Evolutionary conservation across 2,888 invertebrate genomes (phyloP).

Genomic region (Cybosia mesomella): DNA sequence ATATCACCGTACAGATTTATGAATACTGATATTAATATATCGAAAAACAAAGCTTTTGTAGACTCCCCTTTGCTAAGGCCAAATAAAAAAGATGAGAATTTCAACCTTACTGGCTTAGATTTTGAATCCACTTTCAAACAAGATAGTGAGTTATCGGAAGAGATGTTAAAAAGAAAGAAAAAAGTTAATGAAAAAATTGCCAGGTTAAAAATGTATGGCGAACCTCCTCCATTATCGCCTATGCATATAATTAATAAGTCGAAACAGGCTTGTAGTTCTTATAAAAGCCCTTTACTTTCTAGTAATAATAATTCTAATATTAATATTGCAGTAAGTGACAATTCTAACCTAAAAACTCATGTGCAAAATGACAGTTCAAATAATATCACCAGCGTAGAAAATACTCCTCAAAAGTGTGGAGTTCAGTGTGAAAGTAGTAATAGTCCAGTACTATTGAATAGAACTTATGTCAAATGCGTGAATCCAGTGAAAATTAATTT

Average conservation of each 20-base stretch:
- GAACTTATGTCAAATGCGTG: conserved; percentile 62
- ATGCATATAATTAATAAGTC: conserved; percentile 76
- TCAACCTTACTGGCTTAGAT: conserved; percentile 76
- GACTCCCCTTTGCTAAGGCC: conserved; percentile 65
- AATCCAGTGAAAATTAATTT: conserved; percentile 65
- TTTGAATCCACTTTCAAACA: conserved; percentile 81
- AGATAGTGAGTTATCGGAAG: conserved; percentile 67
- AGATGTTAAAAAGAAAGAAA: conserved; percentile 64
- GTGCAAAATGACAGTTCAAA: conserved; percentile 35
- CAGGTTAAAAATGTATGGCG: conserved; percentile 83
- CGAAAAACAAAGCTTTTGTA: conserved; percentile 68
- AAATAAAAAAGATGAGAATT: conserved; percentile 57
- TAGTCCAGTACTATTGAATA: conserved; percentile 68
- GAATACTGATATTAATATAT: conserved; percentile 64
- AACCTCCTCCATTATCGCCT: conserved; percentile 85
- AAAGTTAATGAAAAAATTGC: conserved; percentile 78
- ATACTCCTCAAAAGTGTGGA: conserved; percentile 45
- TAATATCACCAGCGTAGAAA: conserved; percentile 56
- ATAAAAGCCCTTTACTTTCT: conserved; percentile 71
- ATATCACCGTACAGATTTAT: conserved; percentile 73
- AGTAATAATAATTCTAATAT: conserved; percentile 41
- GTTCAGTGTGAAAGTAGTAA: conserved; percentile 29
- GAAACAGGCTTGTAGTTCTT: conserved; percentile 70
- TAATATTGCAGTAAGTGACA: background rate
- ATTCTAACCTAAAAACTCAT: conserved; percentile 12